Base-by-base conservation (phyloP, 2,888 invertebrate species). In the Noctua pronuba region DNA sequence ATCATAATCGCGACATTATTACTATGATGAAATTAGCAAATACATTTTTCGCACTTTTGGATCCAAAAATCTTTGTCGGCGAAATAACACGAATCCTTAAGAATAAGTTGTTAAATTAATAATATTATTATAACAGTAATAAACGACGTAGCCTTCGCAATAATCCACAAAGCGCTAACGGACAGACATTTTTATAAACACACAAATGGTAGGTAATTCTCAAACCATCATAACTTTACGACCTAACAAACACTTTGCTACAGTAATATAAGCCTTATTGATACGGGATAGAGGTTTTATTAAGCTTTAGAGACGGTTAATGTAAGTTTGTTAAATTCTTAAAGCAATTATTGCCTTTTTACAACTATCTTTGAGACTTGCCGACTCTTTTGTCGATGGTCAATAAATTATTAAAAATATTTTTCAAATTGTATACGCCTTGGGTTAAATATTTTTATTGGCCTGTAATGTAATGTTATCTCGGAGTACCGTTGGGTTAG, bases 321-420 rank as follows among this genome's bases (percentile, higher is more conserved):
- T 79, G 72, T 79, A 82, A 69, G 46, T 66, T 87, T 82, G 88
- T 73, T 28, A 73, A 75, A 86, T 79, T 84, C 74, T 87, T 83
- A 92, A 91, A 91, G 91, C 91, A 92, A 94, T 95, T 91, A 94
- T 92, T 92, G 92, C 89, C 88, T 91, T 91, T 94, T 94, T 92
- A 95, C 92, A 92, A 89, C 90, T 76, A 73, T 91, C 76, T 94
- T 94, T 94, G 93, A 92, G 86, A 68, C 69, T 73, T 44, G 91
- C 94, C 95, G 95, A 89, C 89, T 81, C 87, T 91, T n/a, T 92
- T 92, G 91, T 92, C 88, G 87, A 77, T 82, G 84, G 84, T 77
- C 88, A 90, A 90, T 92, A 92, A 92, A 93, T 91, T 88, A 91
- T 91, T 83, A 88, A 92, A 92, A 91, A 90, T 90, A 83, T 86